phyloP scores from a whole-genome alignment of 1,140 invertebrate genomes.

The Apis dorsata region DNA sequence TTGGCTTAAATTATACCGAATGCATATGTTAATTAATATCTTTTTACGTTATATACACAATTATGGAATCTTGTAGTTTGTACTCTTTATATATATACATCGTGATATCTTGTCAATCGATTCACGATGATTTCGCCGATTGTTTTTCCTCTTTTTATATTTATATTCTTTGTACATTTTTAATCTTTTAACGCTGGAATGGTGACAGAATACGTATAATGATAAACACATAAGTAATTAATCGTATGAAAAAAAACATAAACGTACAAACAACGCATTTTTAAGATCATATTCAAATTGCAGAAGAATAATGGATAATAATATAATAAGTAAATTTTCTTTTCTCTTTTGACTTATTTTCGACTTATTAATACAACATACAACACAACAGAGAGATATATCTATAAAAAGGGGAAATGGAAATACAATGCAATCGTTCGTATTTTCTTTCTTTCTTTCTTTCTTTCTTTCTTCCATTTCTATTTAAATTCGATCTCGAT shows the following conservation, averaged over 20 bases:
- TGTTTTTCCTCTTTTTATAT: neutral
- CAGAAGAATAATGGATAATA: slow-evolving; percentile 50
- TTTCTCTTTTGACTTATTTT: slow-evolving; percentile 46
- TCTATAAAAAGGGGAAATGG: slow-evolving; percentile 52
- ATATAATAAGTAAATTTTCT: slow-evolving; percentile 22
- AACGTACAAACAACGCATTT: slow-evolving; percentile 61
- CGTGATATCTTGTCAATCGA: neutral
- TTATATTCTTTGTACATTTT: neutral
- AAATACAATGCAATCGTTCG: slow-evolving; percentile 54
- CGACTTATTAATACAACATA: slow-evolving; percentile 42
- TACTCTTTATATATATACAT: neutral
- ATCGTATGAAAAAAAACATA: slow-evolving; percentile 43
- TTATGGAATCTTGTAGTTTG: neutral
- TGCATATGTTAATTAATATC: neutral
- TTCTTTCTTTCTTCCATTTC: slow-evolving; percentile 18
- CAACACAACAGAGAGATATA: slow-evolving; percentile 12
- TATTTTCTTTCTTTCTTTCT: slow-evolving; percentile 38
- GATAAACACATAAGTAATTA: slow-evolving; percentile 39
- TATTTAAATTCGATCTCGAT: neutral
- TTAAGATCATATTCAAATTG: slow-evolving; percentile 44
- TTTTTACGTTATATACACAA: neutral
- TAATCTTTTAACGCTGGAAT: slow-evolving; percentile 31
- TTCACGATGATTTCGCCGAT: neutral
- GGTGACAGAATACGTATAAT: neutral
- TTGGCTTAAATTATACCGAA: neutral